Evolutionary conservation across 2,888 invertebrate genomes (phyloP).

Genomic region (Chymomyza procnemis): DNA sequence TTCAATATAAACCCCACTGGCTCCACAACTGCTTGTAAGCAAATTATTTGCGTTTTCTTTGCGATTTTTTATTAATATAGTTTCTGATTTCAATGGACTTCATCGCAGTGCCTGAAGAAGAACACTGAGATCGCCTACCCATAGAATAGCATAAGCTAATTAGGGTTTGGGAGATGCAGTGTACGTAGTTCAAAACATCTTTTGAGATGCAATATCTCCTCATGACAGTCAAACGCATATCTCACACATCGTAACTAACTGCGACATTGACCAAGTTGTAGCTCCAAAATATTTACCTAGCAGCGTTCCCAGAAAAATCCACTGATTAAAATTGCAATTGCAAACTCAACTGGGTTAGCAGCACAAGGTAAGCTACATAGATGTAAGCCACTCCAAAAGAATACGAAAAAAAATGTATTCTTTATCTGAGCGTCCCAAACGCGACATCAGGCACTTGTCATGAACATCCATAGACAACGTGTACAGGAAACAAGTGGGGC

Average conservation of each 20-base stretch:
- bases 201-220: too few relatives aligned
- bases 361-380: constrained; percentile 49
- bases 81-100: too few relatives aligned
- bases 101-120: too few relatives aligned
- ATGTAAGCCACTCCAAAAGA: background rate
- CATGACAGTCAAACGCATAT: background rate
- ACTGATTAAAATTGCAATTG: constrained; percentile 20
- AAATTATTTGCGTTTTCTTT: too few relatives aligned
- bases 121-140: too few relatives aligned
- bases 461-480: constrained; percentile 30
- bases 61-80: too few relatives aligned
- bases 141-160: too few relatives aligned
- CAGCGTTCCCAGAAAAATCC: background rate
- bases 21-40: too few relatives aligned
- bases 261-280: background rate
- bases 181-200: too few relatives aligned
- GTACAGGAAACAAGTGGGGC: constrained; percentile 26
- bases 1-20: too few relatives aligned
- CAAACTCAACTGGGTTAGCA: constrained; percentile 44
- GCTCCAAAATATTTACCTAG: background rate
- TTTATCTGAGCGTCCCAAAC: constrained; percentile 9
- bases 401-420: background rate
- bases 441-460: constrained; percentile 46
- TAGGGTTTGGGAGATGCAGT: too few relatives aligned
- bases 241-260: background rate